Evolutionary conservation across 2,797 vertebrate genomes (phyloP).

Genomic region (Syngnathus rostellatus): DNA sequence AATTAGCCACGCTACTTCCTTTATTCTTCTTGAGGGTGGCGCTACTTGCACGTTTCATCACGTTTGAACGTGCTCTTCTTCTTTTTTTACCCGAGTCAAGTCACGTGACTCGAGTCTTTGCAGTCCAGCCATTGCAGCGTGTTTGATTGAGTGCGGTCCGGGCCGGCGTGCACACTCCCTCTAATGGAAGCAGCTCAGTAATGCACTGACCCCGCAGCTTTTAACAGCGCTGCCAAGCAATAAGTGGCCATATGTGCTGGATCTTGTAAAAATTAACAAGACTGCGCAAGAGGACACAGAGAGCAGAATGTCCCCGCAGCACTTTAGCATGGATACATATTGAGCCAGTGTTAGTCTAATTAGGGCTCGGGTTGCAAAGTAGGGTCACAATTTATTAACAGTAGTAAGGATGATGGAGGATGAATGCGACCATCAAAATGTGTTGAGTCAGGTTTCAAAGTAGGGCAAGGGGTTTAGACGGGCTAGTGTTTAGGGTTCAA

Average conservation of each 20-base stretch:
- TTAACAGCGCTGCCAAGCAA: conserved; percentile 60
- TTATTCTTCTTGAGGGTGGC: not conserved
- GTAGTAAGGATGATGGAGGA: no score
- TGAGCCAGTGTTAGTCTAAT: conserved; percentile 15
- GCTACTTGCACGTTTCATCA: not conserved
- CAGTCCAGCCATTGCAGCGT: conserved; percentile 40
- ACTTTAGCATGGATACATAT: conserved; percentile 43
- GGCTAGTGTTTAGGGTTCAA: no score
- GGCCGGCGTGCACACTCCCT: conserved; percentile 60
- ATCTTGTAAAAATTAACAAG: conserved; percentile 72
- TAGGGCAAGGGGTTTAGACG: no score
- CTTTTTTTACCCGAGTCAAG: not conserved
- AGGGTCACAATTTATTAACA: no score
- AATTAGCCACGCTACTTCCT: not conserved
- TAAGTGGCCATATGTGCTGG: conserved; percentile 64
- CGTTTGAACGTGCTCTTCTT: not conserved
- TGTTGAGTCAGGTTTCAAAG: no score
- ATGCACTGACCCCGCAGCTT: conserved; percentile 68
- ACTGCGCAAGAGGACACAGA: conserved; percentile 40
- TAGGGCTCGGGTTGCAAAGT: no score
- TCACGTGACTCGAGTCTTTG: conserved; percentile 2
- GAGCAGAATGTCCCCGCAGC: conserved; percentile 32
- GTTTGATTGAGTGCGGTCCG: conserved; percentile 67
- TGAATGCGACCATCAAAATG: no score
- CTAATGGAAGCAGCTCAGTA: conserved; percentile 70